These are phyloP conservation scores for Ptyas mucosa DNA, from an alignment of 2,113 vertebrate genomes.

Conservation along the genomic window DNA sequence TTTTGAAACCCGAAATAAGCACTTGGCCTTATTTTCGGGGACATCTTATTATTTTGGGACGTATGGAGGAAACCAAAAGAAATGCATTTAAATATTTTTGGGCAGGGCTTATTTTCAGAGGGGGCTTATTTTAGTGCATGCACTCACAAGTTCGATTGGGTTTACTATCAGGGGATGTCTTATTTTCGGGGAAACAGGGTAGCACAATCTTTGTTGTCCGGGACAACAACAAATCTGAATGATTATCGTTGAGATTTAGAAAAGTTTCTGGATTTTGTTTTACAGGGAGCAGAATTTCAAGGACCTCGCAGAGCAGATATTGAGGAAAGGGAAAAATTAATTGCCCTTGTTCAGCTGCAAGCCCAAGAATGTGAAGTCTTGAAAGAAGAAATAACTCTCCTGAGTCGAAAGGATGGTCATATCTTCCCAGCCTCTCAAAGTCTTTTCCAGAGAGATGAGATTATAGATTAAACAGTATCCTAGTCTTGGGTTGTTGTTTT, in stretches of 20 bases:
- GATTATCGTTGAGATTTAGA: slow-evolving; percentile 1
- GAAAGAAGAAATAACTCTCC: slow-evolving; percentile 68
- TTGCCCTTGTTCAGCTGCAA: slow-evolving; percentile 63
- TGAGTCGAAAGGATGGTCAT: slow-evolving; percentile 68
- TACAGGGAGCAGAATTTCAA: slow-evolving; percentile 75
- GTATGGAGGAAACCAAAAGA: no score
- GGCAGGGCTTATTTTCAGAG: no score
- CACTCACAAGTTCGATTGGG: no score
- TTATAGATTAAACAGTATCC: background rate
- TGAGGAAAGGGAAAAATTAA: slow-evolving; percentile 64
- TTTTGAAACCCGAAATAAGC: no score
- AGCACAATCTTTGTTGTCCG: background rate
- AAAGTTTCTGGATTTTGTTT: background rate
- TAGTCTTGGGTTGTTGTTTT: background rate
- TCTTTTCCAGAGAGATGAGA: background rate
- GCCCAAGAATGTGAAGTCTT: slow-evolving; percentile 58
- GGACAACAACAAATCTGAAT: background rate
- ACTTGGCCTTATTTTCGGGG: no score
- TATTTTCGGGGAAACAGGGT: background rate
- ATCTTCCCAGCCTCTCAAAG: slow-evolving; percentile 64
- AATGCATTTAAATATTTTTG: no score
- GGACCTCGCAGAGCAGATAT: slow-evolving; percentile 50
- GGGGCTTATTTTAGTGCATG: no score
- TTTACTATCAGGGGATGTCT: no score
- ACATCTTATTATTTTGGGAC: no score